phyloP scores from a whole-genome alignment of 2,113 vertebrate genomes.

The Atherinomorus stipes region DNA sequence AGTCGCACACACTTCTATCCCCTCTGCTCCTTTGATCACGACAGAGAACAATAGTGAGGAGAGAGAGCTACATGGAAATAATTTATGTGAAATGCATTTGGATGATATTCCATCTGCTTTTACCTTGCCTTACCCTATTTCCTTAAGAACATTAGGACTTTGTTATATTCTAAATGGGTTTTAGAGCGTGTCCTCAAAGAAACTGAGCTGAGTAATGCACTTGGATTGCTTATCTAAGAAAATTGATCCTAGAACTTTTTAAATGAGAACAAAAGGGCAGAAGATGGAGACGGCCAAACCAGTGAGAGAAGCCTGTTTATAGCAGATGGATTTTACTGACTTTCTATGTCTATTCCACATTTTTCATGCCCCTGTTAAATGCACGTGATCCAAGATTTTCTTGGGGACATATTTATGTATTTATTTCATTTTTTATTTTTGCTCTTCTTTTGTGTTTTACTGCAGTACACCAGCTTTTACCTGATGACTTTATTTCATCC shows the following conservation, averaged over 20 bases:
- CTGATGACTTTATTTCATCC: not conserved
- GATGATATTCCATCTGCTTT: constrained; percentile 40
- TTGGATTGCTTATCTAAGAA: constrained; percentile 16
- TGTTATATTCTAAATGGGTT: constrained; percentile 44
- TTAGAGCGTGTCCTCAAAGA: constrained; percentile 44
- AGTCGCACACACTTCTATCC: constrained; percentile 38
- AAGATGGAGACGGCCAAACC: not conserved
- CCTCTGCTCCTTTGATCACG: constrained; percentile 16
- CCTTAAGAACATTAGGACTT: constrained; percentile 24
- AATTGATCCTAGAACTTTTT: constrained; percentile 11
- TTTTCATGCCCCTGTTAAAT: not conserved
- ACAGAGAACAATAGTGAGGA: constrained; percentile 45
- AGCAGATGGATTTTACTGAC: constrained; percentile 1
- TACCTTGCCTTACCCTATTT: constrained; percentile 23
- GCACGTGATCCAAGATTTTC: constrained; percentile 11
- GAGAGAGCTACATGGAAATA: constrained; percentile 13
- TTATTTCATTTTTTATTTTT: not conserved
- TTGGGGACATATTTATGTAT: constrained; percentile 4
- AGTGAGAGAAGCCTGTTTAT: not conserved
- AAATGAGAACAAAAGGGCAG: constrained; percentile 16
- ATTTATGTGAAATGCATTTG: constrained; percentile 44
- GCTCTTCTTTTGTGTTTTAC: not conserved
- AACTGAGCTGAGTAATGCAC: constrained; percentile 27
- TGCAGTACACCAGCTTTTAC: not conserved
- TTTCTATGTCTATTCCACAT: not conserved